Evolutionary conservation across 1,140 invertebrate species (phyloP).

Genomic region (Cardiocondyla obscurior): DNA sequence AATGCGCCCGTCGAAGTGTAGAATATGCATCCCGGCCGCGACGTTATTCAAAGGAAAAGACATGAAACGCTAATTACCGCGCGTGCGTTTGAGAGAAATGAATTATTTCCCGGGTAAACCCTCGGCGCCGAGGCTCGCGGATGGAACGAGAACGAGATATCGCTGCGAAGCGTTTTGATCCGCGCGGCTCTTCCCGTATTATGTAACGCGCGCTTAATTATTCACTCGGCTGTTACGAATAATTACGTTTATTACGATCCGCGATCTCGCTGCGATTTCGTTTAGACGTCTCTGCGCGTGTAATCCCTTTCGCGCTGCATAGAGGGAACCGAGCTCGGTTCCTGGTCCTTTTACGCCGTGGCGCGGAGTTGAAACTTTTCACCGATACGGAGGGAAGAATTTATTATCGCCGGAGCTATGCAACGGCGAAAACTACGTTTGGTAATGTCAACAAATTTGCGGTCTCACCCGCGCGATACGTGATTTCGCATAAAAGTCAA

Average conservation of each 20-base stretch:
- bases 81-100: not conserved
- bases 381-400: not conserved
- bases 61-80: conserved; percentile 24
- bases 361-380: too few relatives aligned
- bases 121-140: not conserved
- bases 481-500: conserved; percentile 52
- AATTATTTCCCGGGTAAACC: conserved; percentile 31
- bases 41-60: conserved; percentile 17
- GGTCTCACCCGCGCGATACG: not conserved
- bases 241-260: conserved; percentile 29
- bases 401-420: not conserved
- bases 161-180: not conserved
- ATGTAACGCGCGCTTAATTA: conserved; percentile 7
- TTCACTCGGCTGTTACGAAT: not conserved
- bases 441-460: conserved; percentile 27
- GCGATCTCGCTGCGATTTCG: not conserved
- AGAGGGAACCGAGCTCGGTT: too few relatives aligned
- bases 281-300: not conserved
- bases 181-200: not conserved
- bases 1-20: not conserved
- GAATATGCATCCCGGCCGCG: not conserved
- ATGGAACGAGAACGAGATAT: conserved; percentile 1
- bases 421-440: conserved; percentile 12
- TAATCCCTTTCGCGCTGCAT: too few relatives aligned
- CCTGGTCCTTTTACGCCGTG: too few relatives aligned